Conservation (phyloP, 2,888 invertebrate species). For the Nysson spinosus region DNA sequence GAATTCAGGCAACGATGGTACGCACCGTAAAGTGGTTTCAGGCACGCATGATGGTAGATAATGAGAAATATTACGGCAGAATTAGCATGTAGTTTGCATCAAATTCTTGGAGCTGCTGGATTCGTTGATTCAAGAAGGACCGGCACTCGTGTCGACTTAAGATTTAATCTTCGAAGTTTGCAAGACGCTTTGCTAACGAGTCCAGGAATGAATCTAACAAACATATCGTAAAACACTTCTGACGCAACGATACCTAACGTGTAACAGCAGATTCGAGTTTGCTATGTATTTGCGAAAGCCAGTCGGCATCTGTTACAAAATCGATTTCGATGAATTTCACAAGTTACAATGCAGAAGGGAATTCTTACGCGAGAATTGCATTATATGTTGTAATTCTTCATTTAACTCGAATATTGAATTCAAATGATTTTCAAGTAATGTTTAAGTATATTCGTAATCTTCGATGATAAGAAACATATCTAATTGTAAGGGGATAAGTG, state of each 20-base stretch:
- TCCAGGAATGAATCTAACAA: constrained; percentile 11
- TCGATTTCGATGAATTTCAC: no score
- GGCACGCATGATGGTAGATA: not conserved
- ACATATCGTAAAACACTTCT: constrained; percentile 23
- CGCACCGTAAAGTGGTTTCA: constrained; percentile 8
- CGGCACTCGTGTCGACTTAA: constrained; percentile 25
- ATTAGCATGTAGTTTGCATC: not conserved
- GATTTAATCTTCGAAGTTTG: constrained; percentile 22
- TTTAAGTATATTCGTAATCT: no score
- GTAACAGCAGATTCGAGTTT: not conserved
- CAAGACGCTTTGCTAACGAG: constrained; percentile 32
- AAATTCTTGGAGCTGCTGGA: not conserved
- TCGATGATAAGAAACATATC: no score
- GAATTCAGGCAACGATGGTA: constrained; percentile 10
- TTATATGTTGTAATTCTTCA: no score
- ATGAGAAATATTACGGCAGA: constrained; percentile 5
- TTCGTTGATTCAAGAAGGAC: not conserved
- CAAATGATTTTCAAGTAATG: no score
- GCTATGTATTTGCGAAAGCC: no score
- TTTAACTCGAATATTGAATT: no score
- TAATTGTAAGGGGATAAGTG: no score
- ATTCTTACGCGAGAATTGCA: no score
- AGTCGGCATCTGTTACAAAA: no score
- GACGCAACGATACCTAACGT: constrained; percentile 7
- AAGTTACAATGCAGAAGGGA: no score